These are phyloP conservation scores for Lepidotrigona ventralis DNA, from an alignment of 1,140 invertebrate genomes.

Conservation along the genomic window DNA sequence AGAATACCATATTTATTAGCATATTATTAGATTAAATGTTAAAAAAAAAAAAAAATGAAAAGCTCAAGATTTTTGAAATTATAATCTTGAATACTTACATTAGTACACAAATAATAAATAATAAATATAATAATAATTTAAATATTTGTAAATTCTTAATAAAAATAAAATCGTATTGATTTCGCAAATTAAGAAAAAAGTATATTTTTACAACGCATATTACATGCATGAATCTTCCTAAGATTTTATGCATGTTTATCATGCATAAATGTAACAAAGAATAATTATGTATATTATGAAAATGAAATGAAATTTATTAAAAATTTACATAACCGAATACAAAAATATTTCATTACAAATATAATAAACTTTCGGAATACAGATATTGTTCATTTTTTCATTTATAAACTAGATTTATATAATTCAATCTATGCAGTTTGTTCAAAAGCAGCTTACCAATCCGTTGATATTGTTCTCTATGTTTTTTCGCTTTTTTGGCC, in stretches of 20 bases:
- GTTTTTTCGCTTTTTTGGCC: constrained; percentile 85
- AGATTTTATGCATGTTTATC: constrained; percentile 16
- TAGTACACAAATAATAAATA: neutral
- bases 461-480: constrained; percentile 90
- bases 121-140: neutral
- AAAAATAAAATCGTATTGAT: neutral
- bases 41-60: neutral
- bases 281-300: neutral
- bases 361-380: constrained; percentile 7
- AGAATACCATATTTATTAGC: constrained; percentile 60
- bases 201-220: neutral
- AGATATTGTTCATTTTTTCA: constrained; percentile 6
- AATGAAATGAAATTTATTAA: constrained; percentile 9
- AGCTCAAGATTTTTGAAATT: neutral
- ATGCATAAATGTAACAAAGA: constrained; percentile 21
- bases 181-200: constrained; percentile 21
- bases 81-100: neutral
- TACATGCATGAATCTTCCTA: constrained; percentile 20
- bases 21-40: constrained; percentile 62
- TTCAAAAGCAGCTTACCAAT: constrained; percentile 86
- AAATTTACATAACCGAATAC: neutral
- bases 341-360: constrained; percentile 18
- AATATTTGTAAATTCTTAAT: constrained; percentile 1
- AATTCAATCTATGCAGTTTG: constrained; percentile 51
- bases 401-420: constrained; percentile 23